Evolutionary conservation across 2,113 vertebrate genomes (phyloP).

Genomic region (Onychorhynchus coronatus): DNA sequence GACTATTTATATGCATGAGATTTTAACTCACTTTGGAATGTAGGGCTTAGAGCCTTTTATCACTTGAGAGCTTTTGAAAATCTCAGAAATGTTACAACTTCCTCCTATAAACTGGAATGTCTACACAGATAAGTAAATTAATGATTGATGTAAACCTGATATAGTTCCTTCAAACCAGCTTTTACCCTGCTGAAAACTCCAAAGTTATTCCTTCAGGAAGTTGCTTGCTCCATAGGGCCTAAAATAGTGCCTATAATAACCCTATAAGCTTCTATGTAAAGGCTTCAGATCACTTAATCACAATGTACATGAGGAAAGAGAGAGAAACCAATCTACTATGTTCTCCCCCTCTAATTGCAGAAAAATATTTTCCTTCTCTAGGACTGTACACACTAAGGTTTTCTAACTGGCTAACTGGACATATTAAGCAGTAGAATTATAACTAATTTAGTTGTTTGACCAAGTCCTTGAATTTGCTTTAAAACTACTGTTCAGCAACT

Average conservation of each 20-base stretch:
- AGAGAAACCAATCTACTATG: not conserved
- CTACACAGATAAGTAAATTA: not conserved
- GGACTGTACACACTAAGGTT: not conserved
- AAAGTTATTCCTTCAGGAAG: not conserved
- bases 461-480: not conserved
- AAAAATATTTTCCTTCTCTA: not conserved
- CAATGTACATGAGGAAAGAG: not conserved
- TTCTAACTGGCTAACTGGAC: not conserved
- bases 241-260: not conserved
- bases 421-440: not conserved
- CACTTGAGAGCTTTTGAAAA: not conserved
- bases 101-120: not conserved
- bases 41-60: not conserved
- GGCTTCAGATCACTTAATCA: not conserved
- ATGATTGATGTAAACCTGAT: not conserved
- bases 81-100: not conserved
- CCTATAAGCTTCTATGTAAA: not conserved
- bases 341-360: not conserved
- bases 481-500: not conserved
- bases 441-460: not conserved
- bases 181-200: not conserved
- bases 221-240: not conserved
- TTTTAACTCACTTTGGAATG: not conserved
- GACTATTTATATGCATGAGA: not conserved
- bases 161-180: not conserved